These are phyloP conservation scores for Drosophila azteca DNA, from an alignment of 1,140 invertebrate species.

Conservation along the genomic window DNA sequence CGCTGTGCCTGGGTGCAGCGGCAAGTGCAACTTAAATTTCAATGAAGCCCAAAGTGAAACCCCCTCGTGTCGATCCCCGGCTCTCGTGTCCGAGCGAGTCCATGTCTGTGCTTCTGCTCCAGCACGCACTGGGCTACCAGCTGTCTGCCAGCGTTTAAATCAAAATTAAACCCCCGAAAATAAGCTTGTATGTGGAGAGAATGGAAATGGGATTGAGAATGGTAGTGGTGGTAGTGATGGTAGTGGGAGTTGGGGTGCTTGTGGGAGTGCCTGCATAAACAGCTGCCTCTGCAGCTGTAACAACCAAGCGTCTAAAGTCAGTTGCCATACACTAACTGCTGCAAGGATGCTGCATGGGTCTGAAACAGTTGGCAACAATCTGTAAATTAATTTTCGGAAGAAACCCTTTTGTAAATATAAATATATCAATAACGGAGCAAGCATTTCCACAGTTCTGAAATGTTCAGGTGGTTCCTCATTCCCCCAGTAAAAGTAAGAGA, in stretches of 20 bases:
- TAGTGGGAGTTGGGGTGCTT: too few species aligned
- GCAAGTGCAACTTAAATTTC: constrained; percentile 66
- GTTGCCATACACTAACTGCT: constrained; percentile 27
- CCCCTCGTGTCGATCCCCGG: constrained; percentile 18
- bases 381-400: constrained; percentile 1
- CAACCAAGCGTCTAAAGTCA: constrained; percentile 71
- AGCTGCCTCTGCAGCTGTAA: constrained; percentile 48
- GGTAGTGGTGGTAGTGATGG: too few species aligned
- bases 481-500: too few species aligned
- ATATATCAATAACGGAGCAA: too few species aligned
- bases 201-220: neutral
- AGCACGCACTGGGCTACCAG: constrained; percentile 66
- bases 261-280: constrained; percentile 1
- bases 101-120: constrained; percentile 62
- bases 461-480: too few species aligned
- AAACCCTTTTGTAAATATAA: too few species aligned
- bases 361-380: constrained; percentile 14
- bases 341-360: constrained; percentile 9
- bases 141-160: constrained; percentile 77
- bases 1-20: neutral
- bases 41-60: constrained; percentile 34
- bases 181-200: constrained; percentile 52
- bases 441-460: too few species aligned
- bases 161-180: constrained; percentile 79
- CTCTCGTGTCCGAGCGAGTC: constrained; percentile 52